phyloP scores from a whole-genome alignment of 2,888 invertebrate genomes.

The Notodonta ziczac region DNA sequence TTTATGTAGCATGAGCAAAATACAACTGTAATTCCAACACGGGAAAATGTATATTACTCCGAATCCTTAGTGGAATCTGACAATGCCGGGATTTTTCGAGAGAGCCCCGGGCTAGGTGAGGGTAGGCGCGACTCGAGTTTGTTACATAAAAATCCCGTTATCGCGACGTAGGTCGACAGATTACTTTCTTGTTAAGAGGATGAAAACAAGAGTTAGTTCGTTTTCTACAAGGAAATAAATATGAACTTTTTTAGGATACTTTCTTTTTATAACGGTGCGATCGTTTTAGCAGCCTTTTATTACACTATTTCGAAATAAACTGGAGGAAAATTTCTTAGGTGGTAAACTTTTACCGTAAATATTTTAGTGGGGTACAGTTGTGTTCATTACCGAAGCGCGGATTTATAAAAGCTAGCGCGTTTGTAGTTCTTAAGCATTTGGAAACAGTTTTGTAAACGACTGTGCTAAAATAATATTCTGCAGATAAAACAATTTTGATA shows the following conservation, averaged over 20 bases:
- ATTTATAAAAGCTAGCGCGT: conserved; percentile 30
- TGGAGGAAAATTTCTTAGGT: conserved; percentile 44
- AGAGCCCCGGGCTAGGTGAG: conserved; percentile 80
- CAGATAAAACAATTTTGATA: conserved; percentile 8
- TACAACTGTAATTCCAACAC: conserved; percentile 79
- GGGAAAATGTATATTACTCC: conserved; percentile 79
- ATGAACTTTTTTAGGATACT: conserved; percentile 68
- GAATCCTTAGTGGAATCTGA: conserved; percentile 79
- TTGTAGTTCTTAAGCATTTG: conserved; percentile 33
- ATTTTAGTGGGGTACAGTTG: conserved; percentile 41
- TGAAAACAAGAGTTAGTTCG: conserved; percentile 80
- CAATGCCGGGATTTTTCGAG: conserved; percentile 77
- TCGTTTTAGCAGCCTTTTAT: conserved; percentile 60
- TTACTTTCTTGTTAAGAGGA: conserved; percentile 84
- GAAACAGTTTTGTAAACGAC: conserved; percentile 18
- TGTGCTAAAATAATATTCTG: conserved; percentile 12
- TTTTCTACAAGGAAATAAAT: conserved; percentile 75
- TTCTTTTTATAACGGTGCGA: conserved; percentile 57
- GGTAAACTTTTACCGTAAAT: conserved; percentile 45
- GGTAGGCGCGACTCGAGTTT: conserved; percentile 81
- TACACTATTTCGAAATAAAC: conserved; percentile 46
- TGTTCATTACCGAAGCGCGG: conserved; percentile 33
- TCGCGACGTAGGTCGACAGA: conserved; percentile 81
- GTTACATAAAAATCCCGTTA: conserved; percentile 84
- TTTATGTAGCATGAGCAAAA: conserved; percentile 80